phyloP scores from a whole-genome alignment of 2,888 invertebrate genomes.

The Fragum whitleyi region DNA sequence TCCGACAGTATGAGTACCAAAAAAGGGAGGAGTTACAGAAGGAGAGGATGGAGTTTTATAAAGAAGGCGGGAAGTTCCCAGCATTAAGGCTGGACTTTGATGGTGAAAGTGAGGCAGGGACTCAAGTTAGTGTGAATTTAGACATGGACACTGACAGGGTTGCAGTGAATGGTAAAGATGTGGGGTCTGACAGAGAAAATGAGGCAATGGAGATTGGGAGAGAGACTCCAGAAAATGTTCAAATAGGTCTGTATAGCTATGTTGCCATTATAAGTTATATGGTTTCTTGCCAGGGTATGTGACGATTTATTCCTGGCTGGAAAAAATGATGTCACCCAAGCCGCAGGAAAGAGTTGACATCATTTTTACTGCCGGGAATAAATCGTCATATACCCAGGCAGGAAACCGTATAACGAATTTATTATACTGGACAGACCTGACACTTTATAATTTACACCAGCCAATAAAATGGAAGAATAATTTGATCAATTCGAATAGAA shows the following conservation, averaged over 20 bases:
- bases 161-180: neutral
- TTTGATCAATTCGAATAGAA: too few relatives aligned
- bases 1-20: conserved; percentile 65
- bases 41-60: conserved; percentile 68
- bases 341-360: too few relatives aligned
- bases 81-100: conserved; percentile 57
- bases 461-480: too few relatives aligned
- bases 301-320: neutral
- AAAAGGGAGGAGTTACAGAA: conserved; percentile 65
- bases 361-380: too few relatives aligned
- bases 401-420: too few relatives aligned
- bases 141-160: neutral
- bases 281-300: neutral
- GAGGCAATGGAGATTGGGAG: conserved; percentile 11
- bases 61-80: conserved; percentile 66
- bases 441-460: too few relatives aligned
- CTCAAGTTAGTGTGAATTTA: conserved; percentile 13
- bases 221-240: conserved; percentile 12
- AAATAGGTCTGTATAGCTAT: conserved; percentile 36
- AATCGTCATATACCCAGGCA: too few relatives aligned
- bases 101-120: conserved; percentile 29
- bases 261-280: neutral
- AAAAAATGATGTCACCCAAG: too few relatives aligned
- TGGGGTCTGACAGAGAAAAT: neutral
- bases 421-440: neutral